Conservation (phyloP, 2,113 vertebrate genomes). For the Mustela lutreola region DNA sequence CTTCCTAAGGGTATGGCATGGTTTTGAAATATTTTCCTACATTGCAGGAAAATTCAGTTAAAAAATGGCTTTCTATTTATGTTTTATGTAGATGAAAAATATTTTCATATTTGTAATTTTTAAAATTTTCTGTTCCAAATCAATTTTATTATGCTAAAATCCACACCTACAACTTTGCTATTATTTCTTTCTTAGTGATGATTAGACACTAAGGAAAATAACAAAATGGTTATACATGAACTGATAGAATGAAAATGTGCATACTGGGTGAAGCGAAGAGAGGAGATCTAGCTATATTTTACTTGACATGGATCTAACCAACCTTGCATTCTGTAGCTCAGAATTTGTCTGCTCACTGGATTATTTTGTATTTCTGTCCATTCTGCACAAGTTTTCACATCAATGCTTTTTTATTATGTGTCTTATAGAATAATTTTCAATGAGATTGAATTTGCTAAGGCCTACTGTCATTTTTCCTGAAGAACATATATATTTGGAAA, state of each 20-base stretch:
- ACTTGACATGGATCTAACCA: neutral
- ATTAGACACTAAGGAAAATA: neutral
- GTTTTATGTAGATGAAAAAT: conserved; percentile 13
- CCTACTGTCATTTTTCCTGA: neutral
- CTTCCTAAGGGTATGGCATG: neutral
- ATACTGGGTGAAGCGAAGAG: neutral
- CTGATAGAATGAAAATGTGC: neutral
- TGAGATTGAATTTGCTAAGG: neutral
- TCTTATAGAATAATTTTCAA: neutral
- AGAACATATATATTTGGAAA: neutral
- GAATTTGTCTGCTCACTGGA: neutral
- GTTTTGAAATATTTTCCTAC: neutral
- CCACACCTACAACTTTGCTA: neutral
- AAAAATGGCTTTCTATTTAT: conserved; percentile 4
- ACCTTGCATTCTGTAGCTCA: neutral
- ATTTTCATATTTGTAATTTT: neutral
- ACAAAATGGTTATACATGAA: neutral
- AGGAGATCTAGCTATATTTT: neutral
- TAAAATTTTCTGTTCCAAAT: neutral
- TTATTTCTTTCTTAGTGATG: neutral
- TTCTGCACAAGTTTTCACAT: neutral
- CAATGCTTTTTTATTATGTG: neutral
- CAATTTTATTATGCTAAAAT: neutral
- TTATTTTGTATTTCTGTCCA: neutral
- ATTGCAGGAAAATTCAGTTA: neutral